Percentiles rank a stretch among this genome's conserved stretches.
phyloP scores from a whole-genome alignment of 2,113 vertebrate genomes.

The Cyprinodon tularosa region DNA sequence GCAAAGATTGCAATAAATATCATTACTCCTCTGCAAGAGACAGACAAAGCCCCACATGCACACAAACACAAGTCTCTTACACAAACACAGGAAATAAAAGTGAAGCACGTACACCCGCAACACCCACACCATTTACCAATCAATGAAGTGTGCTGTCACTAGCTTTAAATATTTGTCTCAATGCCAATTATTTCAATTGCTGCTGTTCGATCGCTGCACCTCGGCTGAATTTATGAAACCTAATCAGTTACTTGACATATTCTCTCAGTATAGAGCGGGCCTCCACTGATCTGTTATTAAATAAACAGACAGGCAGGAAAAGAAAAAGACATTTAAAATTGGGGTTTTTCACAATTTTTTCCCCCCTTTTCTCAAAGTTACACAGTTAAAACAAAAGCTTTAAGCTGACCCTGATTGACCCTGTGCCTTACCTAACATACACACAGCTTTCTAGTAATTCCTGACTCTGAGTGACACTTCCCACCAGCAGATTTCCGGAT shows the following conservation, averaged over 20 bases:
- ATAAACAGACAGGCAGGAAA: slow-evolving; percentile 32
- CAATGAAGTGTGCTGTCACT: slow-evolving; percentile 42
- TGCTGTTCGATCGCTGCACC: slow-evolving; percentile 7
- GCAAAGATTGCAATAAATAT: slow-evolving; percentile 76
- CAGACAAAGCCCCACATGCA: slow-evolving; percentile 23
- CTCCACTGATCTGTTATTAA: slow-evolving; percentile 2
- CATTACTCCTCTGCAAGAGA: slow-evolving; percentile 61
- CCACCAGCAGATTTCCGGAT: slow-evolving; percentile 47
- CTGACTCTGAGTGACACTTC: slow-evolving; percentile 34
- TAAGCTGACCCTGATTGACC: slow-evolving; percentile 12
- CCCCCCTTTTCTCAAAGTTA: slow-evolving; percentile 6
- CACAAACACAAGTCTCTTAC: background rate
- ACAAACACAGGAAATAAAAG: slow-evolving; percentile 42
- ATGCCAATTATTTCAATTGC: slow-evolving; percentile 23
- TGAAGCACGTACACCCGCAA: slow-evolving; percentile 33
- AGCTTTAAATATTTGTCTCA: slow-evolving; percentile 16
- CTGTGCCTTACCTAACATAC: slow-evolving; percentile 54
- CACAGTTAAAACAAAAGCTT: background rate
- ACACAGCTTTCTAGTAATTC: slow-evolving; percentile 39
- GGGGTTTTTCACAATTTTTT: slow-evolving; percentile 18
- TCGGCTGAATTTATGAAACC: slow-evolving; percentile 28
- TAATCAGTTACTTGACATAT: slow-evolving; percentile 14
- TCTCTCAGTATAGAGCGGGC: slow-evolving; percentile 13
- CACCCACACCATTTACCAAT: slow-evolving; percentile 49
- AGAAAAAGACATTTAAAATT: slow-evolving; percentile 16